Percentiles rank a stretch among this genome's conserved stretches.
Conservation (phyloP, 1,140 invertebrate genomes). For the Grapholita molesta region DNA sequence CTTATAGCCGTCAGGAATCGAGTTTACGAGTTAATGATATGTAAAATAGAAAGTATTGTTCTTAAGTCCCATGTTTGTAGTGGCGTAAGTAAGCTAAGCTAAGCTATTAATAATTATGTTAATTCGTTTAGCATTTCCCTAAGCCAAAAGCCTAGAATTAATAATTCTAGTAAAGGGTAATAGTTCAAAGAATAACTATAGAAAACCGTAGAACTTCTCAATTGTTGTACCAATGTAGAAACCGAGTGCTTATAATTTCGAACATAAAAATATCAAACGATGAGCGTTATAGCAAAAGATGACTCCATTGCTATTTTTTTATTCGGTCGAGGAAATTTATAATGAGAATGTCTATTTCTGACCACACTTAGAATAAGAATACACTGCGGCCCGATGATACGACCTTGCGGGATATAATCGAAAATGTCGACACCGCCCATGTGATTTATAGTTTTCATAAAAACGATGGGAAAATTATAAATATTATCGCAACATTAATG, state of each 20-base stretch:
- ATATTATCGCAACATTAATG: conserved; percentile 48
- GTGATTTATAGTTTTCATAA: conserved; percentile 64
- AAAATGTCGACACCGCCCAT: conserved; percentile 66
- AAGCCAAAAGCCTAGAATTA: too few relatives aligned
- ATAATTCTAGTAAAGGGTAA: too few relatives aligned
- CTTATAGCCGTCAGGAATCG: not conserved
- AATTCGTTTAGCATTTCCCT: too few relatives aligned
- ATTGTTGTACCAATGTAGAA: not conserved
- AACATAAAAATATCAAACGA: conserved; percentile 30
- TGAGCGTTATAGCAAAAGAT: conserved; percentile 53
- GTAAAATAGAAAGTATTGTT: not conserved
- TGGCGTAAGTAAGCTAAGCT: too few relatives aligned
- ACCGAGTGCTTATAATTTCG: not conserved
- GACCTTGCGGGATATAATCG: conserved; percentile 68
- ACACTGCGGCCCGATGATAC: conserved; percentile 47
- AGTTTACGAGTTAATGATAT: not conserved
- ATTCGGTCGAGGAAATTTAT: conserved; percentile 62
- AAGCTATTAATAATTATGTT: too few relatives aligned
- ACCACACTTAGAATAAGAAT: conserved; percentile 65
- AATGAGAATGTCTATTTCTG: conserved; percentile 69
- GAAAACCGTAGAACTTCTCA: not conserved
- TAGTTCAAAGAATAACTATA: too few relatives aligned
- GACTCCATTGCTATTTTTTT: conserved; percentile 66
- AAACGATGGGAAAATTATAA: conserved; percentile 49
- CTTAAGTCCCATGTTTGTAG: not conserved